A percentile compares a stretch with the other conserved stretches of the same genome.
These are phyloP conservation scores for Ichneumoninae sp. DNA, from an alignment of 2,888 invertebrate species.

Conservation along the genomic window DNA sequence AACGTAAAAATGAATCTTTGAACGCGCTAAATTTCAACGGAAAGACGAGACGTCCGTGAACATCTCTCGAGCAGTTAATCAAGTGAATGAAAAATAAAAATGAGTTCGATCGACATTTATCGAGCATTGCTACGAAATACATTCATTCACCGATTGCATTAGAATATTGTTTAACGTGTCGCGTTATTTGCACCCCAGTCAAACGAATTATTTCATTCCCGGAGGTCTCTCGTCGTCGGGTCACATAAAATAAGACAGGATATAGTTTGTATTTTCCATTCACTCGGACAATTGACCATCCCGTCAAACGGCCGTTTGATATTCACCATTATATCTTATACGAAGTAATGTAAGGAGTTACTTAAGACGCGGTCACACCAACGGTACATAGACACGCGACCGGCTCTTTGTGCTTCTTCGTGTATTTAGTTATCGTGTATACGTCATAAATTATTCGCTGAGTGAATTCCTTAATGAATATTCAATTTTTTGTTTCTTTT, in stretches of 20 bases:
- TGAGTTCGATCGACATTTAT: conserved; percentile 31
- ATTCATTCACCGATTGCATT: conserved; percentile 40
- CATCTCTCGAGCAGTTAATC: not conserved
- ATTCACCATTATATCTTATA: conserved; percentile 34
- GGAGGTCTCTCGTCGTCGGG: not conserved
- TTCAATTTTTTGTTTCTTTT: conserved; percentile 59
- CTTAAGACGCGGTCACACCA: conserved; percentile 19
- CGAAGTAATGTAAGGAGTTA: conserved; percentile 48
- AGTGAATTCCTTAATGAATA: conserved; percentile 67
- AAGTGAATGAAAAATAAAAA: not conserved
- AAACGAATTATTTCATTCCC: conserved; percentile 23
- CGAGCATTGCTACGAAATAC: conserved; percentile 49
- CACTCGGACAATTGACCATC: conserved; percentile 39
- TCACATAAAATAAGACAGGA: conserved; percentile 7
- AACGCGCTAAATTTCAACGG: not conserved
- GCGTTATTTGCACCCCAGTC: conserved; percentile 33
- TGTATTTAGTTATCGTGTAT: conserved; percentile 66
- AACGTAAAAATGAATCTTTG: not conserved
- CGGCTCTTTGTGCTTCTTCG: conserved; percentile 52
- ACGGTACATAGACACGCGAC: not conserved
- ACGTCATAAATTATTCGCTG: conserved; percentile 65
- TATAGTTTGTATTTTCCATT: conserved; percentile 20
- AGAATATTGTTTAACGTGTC: conserved; percentile 48
- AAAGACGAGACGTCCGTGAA: not conserved
- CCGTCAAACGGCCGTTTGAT: conserved; percentile 17